phyloP scores from a whole-genome alignment of 2,888 invertebrate genomes.

The Ypsolopha scabrella region DNA sequence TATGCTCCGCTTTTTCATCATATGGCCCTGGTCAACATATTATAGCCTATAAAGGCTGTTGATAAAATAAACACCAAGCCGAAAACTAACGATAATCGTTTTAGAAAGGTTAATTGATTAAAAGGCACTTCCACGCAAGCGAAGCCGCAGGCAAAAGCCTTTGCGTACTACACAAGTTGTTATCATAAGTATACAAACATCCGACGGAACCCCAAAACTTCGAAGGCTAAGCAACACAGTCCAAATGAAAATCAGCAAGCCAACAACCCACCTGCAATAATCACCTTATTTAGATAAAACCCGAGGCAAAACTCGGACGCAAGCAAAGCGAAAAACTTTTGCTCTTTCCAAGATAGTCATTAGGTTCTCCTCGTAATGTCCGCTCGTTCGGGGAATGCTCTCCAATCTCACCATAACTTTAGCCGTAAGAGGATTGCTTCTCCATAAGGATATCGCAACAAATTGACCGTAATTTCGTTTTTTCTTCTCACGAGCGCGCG shows the following conservation, averaged over 20 bases:
- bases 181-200: too few species aligned
- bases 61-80: too few species aligned
- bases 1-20: too few species aligned
- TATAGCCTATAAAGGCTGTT: too few species aligned
- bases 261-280: constrained; percentile 26
- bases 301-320: constrained; percentile 22
- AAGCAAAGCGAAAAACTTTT: constrained; percentile 43
- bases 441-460: constrained; percentile 60
- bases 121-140: too few species aligned
- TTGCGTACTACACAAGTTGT: too few species aligned
- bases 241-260: neutral
- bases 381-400: constrained; percentile 12
- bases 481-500: constrained; percentile 50
- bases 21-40: too few species aligned
- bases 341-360: constrained; percentile 48
- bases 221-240: neutral
- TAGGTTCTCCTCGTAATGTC: constrained; percentile 21
- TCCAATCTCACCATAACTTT: constrained; percentile 24
- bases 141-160: too few species aligned
- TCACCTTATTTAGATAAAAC: constrained; percentile 47
- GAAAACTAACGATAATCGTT: too few species aligned
- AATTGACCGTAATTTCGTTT: constrained; percentile 56
- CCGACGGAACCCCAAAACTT: too few species aligned
- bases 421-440: constrained; percentile 51
- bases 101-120: too few species aligned